Evolutionary conservation across 2,888 invertebrate species (phyloP).

Genomic region (Apocheima hispidaria): DNA sequence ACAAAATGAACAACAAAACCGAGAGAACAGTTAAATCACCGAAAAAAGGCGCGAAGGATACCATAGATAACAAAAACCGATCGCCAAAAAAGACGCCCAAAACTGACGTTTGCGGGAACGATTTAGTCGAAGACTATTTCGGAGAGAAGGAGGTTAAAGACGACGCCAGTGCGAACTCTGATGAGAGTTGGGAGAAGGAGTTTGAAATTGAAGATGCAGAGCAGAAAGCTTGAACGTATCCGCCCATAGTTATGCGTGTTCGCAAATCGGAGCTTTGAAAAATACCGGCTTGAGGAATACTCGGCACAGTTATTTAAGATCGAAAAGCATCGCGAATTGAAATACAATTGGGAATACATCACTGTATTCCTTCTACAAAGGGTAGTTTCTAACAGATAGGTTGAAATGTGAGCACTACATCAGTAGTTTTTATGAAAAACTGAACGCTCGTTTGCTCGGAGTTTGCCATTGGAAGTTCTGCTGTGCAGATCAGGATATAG

Average conservation of each 20-base stretch:
- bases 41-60: conserved; percentile 20
- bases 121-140: conserved; percentile 84
- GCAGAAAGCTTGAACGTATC: conserved; percentile 66
- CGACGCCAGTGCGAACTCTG: conserved; percentile 82
- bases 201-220: conserved; percentile 83
- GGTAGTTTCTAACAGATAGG: no score
- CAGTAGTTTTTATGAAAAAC: no score
- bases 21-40: conserved; percentile 24
- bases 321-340: no score
- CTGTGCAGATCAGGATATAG: no score
- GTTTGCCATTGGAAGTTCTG: no score
- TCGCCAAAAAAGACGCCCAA: conserved; percentile 70
- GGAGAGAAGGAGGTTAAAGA: conserved; percentile 78
- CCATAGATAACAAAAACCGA: conserved; percentile 57
- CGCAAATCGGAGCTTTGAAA: conserved; percentile 21
- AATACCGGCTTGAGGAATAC: conserved; percentile 2
- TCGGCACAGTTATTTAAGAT: conserved; percentile 8
- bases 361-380: no score
- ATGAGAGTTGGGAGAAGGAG: conserved; percentile 87
- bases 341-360: no score
- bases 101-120: conserved; percentile 78
- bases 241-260: conserved; percentile 48
- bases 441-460: no score
- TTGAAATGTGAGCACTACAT: no score
- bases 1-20: conserved; percentile 61